Evolutionary conservation across 37 sponge, comb jelly and placozoan genomes (phyloP), one percentile per base, ranked within the genome.

Genomic region (Hormiphora californensis): DNA sequence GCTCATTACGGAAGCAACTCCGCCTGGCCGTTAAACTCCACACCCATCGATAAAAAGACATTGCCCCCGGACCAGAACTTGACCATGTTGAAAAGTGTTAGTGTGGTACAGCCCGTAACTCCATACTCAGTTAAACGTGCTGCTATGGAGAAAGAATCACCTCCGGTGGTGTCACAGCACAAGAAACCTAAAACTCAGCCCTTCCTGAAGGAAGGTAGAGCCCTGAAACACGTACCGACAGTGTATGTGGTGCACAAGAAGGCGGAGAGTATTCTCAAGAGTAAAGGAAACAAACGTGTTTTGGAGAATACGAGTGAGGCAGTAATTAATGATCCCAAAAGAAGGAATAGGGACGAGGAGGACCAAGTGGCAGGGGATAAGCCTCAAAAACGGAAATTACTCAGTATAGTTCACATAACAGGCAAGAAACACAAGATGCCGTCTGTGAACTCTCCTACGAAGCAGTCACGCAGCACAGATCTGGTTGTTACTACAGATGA

Each of bases 211-310:
- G 68, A 65, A 32, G 68, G 68, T 25, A 31, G 68, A 4, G 5
- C 68, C 25, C 39, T 65, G 39, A 8, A 39, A 31, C 68, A 65
- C 34, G 68, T 65, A 7, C 68, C 68, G 17, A 65, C 68, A 5
- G 68, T 65, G 8, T 65, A 65, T 65, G 68, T 65, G 12, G 68
- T 65, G 2, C 68, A 65, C 68, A 65, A 65, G 19, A 65, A 65
- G 34, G 68, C 68, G 11, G 68, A 65, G 68, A 65, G 34, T 65
- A 25, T 65, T 5, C 68, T 65, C 11, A 65, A 65, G 25, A 65
- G 34, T 25, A 65, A 65, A 19, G 68, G 68, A 15, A 65, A 65
- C 68, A 65, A 65, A 32, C 68, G 68, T 36, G 68, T 65, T 32
- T 19, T 65, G 7, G 68, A 65, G 39, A 65, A 65, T 32, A n/a